These are phyloP conservation scores for Drosophila tanythrix DNA, from an alignment of 2,888 invertebrate species.

Conservation along the genomic window DNA sequence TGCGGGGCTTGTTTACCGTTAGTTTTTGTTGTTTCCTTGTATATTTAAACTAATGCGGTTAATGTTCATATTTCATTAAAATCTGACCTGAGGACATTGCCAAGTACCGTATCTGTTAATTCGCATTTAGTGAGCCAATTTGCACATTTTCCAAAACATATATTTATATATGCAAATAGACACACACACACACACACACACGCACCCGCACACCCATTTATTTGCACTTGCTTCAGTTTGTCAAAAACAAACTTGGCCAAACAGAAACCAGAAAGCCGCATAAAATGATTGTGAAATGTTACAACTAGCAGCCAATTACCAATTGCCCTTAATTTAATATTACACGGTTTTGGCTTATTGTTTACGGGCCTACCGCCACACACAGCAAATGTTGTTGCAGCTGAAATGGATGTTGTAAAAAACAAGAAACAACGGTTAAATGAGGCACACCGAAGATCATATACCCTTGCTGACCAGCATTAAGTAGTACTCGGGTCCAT, in stretches of 20 bases:
- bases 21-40: slow-evolving; percentile 65
- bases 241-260: slow-evolving; percentile 73
- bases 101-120: slow-evolving; percentile 52
- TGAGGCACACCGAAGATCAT: not conserved
- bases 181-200: slow-evolving; percentile 6
- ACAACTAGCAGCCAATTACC: slow-evolving; percentile 64
- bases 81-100: slow-evolving; percentile 69
- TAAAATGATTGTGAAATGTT: slow-evolving; percentile 65
- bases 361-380: slow-evolving; percentile 33
- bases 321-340: slow-evolving; percentile 67
- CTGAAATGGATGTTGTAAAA: slow-evolving; percentile 7
- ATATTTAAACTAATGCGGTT: slow-evolving; percentile 82
- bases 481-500: not conserved
- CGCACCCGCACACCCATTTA: slow-evolving; percentile 3
- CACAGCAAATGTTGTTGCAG: slow-evolving; percentile 31
- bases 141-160: slow-evolving; percentile 20
- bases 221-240: slow-evolving; percentile 62
- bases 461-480: not conserved
- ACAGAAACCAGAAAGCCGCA: slow-evolving; percentile 39
- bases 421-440: not conserved
- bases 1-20: slow-evolving; percentile 49
- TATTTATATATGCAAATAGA: not conserved
- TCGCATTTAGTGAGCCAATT: slow-evolving; percentile 64
- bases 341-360: slow-evolving; percentile 69
- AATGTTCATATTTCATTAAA: slow-evolving; percentile 81